Percentiles rank a stretch among this genome's conserved stretches.
Evolutionary conservation across 2,888 invertebrate genomes (phyloP).

Genomic region (Morinoia aosen): DNA sequence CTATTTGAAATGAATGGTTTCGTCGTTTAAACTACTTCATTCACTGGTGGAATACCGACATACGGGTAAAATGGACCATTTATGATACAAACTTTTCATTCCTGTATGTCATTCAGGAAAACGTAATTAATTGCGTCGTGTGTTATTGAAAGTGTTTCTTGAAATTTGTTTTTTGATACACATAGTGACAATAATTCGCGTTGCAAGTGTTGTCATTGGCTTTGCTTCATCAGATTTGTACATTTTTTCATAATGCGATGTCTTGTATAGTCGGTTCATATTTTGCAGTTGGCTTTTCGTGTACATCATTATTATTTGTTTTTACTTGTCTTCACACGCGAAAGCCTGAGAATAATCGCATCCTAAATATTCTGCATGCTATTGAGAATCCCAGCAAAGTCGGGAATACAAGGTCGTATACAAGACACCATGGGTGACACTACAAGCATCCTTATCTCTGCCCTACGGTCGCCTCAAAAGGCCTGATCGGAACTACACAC

Average conservation of each 20-base stretch:
- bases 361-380: not conserved
- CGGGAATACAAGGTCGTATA: not conserved
- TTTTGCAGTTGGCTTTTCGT: not conserved
- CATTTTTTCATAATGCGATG: not conserved
- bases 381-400: slow-evolving; percentile 25
- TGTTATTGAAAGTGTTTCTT: not conserved
- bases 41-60: no score
- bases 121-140: not conserved
- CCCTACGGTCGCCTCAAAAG: slow-evolving; percentile 8
- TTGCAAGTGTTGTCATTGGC: not conserved
- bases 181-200: not conserved
- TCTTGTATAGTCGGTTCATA: not conserved
- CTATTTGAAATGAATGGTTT: no score
- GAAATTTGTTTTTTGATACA: not conserved
- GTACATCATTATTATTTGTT: not conserved
- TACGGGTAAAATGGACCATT: no score
- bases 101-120: no score
- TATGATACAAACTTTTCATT: no score
- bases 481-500: not conserved
- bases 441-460: slow-evolving; percentile 28
- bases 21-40: no score
- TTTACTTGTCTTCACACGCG: not conserved
- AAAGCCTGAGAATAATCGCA: slow-evolving; percentile 4
- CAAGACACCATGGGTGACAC: slow-evolving; percentile 28
- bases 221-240: not conserved